These are phyloP conservation scores for Porites cylindrica DNA, from an alignment of 92 coral and sea anemone species.

Conservation along the genomic window DNA sequence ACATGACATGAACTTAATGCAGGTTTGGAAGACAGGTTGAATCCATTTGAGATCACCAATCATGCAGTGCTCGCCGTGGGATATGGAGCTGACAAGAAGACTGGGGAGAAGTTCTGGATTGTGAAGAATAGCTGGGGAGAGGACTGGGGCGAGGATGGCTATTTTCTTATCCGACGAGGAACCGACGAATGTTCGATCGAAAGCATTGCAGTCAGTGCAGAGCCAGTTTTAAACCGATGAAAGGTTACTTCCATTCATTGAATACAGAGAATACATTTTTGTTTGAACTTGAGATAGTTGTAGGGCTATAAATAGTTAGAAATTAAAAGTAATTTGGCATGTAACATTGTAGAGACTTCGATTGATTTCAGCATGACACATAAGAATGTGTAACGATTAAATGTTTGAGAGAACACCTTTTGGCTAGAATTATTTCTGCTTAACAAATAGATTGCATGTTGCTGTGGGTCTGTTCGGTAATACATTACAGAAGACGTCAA, in stretches of 20 bases:
- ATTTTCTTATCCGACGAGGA: conserved; percentile 80
- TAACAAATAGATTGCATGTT: no score
- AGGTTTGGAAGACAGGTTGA: conserved; percentile 77
- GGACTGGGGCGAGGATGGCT: conserved; percentile 77
- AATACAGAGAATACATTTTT: no score
- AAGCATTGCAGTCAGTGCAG: conserved; percentile 68
- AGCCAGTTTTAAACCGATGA: conserved; percentile 48
- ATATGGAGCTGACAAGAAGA: conserved; percentile 71
- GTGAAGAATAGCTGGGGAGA: conserved; percentile 86
- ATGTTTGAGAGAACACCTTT: no score
- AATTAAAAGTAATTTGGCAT: no score
- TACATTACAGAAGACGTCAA: no score
- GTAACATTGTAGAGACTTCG: no score
- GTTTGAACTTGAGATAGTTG: background rate
- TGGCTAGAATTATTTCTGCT: no score
- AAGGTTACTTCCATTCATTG: no score
- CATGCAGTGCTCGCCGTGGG: conserved; percentile 84
- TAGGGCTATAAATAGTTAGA: no score
- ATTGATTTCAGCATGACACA: no score
- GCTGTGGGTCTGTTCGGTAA: no score
- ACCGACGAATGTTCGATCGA: conserved; percentile 73
- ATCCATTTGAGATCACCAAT: conserved; percentile 78
- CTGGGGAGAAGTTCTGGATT: conserved; percentile 82
- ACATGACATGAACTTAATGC: background rate
- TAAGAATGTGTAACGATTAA: no score